Base-by-base conservation (phyloP, 2,797 vertebrate genomes). In the Ptychadena robeensis region DNA sequence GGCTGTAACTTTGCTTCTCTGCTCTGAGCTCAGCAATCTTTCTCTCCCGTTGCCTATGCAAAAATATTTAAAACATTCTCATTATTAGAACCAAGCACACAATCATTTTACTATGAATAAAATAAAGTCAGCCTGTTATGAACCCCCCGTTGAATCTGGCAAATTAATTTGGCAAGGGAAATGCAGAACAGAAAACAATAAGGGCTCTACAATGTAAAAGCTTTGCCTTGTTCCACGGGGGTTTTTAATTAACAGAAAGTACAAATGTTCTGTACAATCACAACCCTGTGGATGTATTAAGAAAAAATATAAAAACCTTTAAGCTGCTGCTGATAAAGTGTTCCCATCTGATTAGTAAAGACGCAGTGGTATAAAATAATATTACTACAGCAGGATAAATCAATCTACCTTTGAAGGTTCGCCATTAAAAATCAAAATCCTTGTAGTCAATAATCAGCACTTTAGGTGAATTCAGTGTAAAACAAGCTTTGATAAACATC, bases 1-100 rank as follows among this genome's bases (percentile, higher is more conserved):
- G 79, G 34, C 88, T 75, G 63, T 90, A 93, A 28, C 86, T 81
- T 79, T 87, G 82, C 66, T 90, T 89, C 76, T 80, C 67, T 7
- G 73, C 77, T 67, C 80, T 88, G 9, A 91, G 73, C 65, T 86
- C 82, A 7, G 78, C 73, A 4, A 89, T 88, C 40, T 88, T 85
- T 48, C 90, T 85, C 79, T 91, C 83, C 9, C 79, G 34, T n/a
- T 69, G 59, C 61, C 87, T 88, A 31, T 53, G 35, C 63, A 80
- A 70, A 72, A 69, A 80, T 34, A 34, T 14, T 32, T 59, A 11
- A 14, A 80, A 70, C 14, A 64, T 35, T 1, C 11, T 70, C 28
- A 67, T 84, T 63, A 80, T 80, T 70, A 69, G 64, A 48, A 61
- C 27, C 35, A 28, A 59, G 69, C n/a, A 64, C 61, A 80, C 63